Conservation (phyloP, 2,113 vertebrate species). For the Nasalis larvatus region DNA sequence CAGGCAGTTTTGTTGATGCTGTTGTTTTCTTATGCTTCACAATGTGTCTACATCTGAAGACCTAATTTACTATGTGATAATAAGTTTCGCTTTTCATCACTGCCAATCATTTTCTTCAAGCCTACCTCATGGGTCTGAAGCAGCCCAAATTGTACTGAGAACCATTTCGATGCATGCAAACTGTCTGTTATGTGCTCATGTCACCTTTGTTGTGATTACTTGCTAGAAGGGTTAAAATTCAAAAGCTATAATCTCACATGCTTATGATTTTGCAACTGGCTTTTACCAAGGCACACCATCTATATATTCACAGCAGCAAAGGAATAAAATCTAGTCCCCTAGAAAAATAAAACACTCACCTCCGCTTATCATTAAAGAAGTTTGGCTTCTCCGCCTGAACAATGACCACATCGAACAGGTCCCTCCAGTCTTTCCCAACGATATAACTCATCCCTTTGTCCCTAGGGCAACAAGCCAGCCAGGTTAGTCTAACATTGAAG, state of each 20-base stretch:
- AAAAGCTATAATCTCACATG: neutral
- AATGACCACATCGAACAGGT: constrained; percentile 98
- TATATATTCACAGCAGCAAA: neutral
- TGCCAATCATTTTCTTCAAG: neutral
- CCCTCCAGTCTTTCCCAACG: constrained; percentile 97
- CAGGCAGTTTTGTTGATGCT: neutral
- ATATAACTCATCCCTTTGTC: constrained; percentile 97
- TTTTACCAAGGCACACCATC: neutral
- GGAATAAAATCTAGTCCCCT: neutral
- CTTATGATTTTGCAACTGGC: neutral
- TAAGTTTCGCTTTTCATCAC: neutral
- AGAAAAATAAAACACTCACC: constrained; percentile 84
- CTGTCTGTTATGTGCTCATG: neutral
- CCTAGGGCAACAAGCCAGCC: constrained; percentile 79
- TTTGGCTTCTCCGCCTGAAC: constrained; percentile 98
- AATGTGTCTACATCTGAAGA: accelerated
- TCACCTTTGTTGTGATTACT: neutral
- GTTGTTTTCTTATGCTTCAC: neutral
- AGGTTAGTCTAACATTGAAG: neutral
- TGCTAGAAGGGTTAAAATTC: neutral
- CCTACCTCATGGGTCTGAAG: neutral
- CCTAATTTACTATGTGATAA: neutral
- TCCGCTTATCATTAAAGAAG: constrained; percentile 97
- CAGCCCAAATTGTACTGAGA: neutral
- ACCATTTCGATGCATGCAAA: accelerated